Evolutionary conservation across 2,113 vertebrate species (phyloP), one percentile per base, ranked within the genome.

Genomic region (Origma solitaria): DNA sequence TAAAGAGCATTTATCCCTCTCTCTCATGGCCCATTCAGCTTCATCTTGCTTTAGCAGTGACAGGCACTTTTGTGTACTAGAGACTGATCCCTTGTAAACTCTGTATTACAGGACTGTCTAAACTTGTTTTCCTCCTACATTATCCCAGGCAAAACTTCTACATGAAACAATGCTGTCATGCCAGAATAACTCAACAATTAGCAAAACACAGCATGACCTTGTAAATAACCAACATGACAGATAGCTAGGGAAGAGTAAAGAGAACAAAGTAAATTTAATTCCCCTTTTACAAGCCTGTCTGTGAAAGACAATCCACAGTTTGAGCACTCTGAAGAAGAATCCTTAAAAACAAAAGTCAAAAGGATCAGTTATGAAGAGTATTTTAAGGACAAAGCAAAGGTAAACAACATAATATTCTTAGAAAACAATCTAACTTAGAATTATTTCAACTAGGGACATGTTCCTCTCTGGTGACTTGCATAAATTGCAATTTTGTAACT

Each of bases 181-280:
- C 54, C 64, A 95, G 80, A 92, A 80, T 66, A 90, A 87, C n/a
- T 75, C 76, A 81, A 60, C 38, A 96, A 91, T 91, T 88, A 88
- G 38, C 62, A 54, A 84, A 95, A 87, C 40, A 5, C 31, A 61
- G 42, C 28, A 88, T 49, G 77, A 86, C 24, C 40, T 87, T 79
- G 70, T 84, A 90, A 94, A 73, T 80, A 95, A 86, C 25, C 78
- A 87, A 87, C 53, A 65, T 7, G 28, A 79, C 42, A 86, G 38
- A 56, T 15, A 57, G 56, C 73, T 78, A 94, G 7, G 5, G 42
- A 94, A 90, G n/a, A 84, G 27, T 33, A 80, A 84, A 76, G 56
- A 94, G 21, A 76, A 40, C 7, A 65, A 66, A 81, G 25, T 21
- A 49, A 75, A 60, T 70, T 42, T 92, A 86, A 72, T 79, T 92